A percentile compares a stretch with the other conserved stretches of the same genome.
These are phyloP conservation scores for Psix sp. DNA, from an alignment of 1,140 invertebrate species.

Conservation along the genomic window DNA sequence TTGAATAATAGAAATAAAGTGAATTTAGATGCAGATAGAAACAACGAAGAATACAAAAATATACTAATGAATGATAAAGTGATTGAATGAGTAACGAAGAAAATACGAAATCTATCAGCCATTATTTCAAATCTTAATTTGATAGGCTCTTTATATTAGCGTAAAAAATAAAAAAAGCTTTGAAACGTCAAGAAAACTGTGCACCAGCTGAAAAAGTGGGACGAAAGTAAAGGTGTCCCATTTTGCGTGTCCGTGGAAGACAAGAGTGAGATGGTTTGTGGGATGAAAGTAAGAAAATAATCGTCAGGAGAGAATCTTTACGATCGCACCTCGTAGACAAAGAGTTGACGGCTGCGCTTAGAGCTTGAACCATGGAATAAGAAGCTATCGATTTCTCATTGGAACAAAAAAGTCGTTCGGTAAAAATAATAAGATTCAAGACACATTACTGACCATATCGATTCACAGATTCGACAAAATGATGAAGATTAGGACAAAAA, in stretches of 20 bases:
- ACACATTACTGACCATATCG: slow-evolving; percentile 54
- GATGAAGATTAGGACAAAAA: slow-evolving; percentile 44
- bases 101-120: slow-evolving; percentile 1
- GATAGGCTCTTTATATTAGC: slow-evolving; percentile 32
- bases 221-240: slow-evolving; percentile 23
- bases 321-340: slow-evolving; percentile 58
- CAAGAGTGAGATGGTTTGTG: slow-evolving; percentile 5
- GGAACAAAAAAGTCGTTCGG: slow-evolving; percentile 45
- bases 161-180: slow-evolving; percentile 38
- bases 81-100: slow-evolving; percentile 37
- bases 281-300: slow-evolving; percentile 52
- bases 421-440: slow-evolving; percentile 55
- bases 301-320: slow-evolving; percentile 58
- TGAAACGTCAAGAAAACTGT: slow-evolving; percentile 40
- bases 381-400: slow-evolving; percentile 48
- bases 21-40: slow-evolving; percentile 15
- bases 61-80: slow-evolving; percentile 25
- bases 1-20: background rate
- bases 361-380: slow-evolving; percentile 23
- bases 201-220: slow-evolving; percentile 10
- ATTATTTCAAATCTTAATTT: slow-evolving; percentile 35
- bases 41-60: slow-evolving; percentile 19
- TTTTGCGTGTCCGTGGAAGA: slow-evolving; percentile 52
- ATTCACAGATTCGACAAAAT: slow-evolving; percentile 44
- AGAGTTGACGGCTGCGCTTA: slow-evolving; percentile 57